A percentile compares a stretch with the other conserved stretches of the same genome.
Conservation (phyloP, 1,140 invertebrate species). For the Philaenus spumarius region DNA sequence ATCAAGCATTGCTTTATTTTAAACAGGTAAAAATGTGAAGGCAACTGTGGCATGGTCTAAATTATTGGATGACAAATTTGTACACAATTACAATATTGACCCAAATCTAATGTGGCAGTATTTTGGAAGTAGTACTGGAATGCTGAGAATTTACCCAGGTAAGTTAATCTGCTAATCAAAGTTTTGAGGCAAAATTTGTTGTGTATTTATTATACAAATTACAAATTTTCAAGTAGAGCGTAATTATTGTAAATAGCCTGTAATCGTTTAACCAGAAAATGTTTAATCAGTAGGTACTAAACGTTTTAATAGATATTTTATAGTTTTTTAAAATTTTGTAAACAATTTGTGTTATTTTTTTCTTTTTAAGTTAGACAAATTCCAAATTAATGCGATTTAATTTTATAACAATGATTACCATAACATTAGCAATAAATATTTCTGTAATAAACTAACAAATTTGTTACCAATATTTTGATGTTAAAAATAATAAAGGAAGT, state of each 20-base stretch:
- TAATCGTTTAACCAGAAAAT: neutral
- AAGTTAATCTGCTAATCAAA: conserved; percentile 7
- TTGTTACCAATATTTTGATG: no score
- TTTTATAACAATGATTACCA: neutral
- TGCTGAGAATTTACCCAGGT: conserved; percentile 83
- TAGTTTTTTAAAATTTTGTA: neutral
- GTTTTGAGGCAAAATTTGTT: neutral
- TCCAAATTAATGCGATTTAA: neutral
- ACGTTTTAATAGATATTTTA: neutral
- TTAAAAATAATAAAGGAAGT: no score
- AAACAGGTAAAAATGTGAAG: conserved; percentile 19
- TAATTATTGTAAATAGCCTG: neutral
- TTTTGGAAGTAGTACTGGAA: conserved; percentile 88
- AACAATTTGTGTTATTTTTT: neutral
- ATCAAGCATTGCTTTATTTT: neutral
- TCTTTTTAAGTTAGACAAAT: no score
- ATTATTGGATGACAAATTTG: conserved; percentile 73
- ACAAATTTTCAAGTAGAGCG: neutral
- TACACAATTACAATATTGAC: conserved; percentile 78
- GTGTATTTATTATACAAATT: neutral
- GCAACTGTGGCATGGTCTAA: conserved; percentile 67
- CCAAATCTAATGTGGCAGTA: conserved; percentile 92
- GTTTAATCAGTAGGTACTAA: neutral
- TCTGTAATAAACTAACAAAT: no score
- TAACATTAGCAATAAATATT: no score